phyloP scores from a whole-genome alignment of 1,140 invertebrate species.

The Drosophila rufa region DNA sequence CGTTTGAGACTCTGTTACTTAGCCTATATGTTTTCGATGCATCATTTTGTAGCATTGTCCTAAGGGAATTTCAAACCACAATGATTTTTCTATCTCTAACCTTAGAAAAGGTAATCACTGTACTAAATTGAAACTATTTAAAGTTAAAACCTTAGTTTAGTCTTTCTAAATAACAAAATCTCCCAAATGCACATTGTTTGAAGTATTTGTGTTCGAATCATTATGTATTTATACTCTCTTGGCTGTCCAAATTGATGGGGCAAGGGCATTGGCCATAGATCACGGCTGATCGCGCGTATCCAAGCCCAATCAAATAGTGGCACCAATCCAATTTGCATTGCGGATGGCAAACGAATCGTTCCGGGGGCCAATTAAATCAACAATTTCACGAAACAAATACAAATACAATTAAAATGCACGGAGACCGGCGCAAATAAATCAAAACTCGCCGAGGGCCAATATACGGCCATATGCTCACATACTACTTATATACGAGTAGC shows the following conservation, averaged over 20 bases:
- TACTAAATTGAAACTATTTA: neutral
- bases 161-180: too few species aligned
- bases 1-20: too few species aligned
- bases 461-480: neutral
- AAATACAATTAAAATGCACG: conserved; percentile 50
- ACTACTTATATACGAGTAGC: too few species aligned
- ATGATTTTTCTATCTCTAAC: too few species aligned
- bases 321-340: conserved; percentile 38
- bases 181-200: neutral
- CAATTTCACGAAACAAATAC: conserved; percentile 32
- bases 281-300: conserved; percentile 42
- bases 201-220: neutral
- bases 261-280: conserved; percentile 46
- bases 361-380: conserved; percentile 46
- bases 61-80: too few species aligned
- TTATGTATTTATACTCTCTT: neutral
- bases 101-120: too few species aligned
- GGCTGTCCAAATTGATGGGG: conserved; percentile 3
- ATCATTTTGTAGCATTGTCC: too few species aligned
- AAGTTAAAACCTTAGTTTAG: neutral
- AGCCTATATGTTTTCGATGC: too few species aligned
- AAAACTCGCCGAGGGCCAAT: conserved; percentile 5
- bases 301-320: conserved; percentile 28
- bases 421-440: conserved; percentile 48
- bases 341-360: conserved; percentile 23